A percentile compares a stretch with the other conserved stretches of the same genome.
These are phyloP conservation scores for Dolichomitus sp. DNA, from an alignment of 2,888 invertebrate species.

Conservation along the genomic window DNA sequence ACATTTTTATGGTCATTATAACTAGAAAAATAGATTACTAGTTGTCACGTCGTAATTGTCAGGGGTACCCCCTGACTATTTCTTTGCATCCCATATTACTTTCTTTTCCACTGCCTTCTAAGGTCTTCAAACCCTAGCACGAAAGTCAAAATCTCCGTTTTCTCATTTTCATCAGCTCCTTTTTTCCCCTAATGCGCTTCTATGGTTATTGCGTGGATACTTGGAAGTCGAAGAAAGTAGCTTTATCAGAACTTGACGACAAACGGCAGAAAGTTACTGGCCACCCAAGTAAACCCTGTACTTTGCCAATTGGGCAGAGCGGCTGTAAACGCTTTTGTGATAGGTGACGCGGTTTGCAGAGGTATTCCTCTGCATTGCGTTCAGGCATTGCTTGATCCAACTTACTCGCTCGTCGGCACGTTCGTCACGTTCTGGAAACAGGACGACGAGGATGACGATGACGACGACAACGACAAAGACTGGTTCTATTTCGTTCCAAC, in stretches of 20 bases:
- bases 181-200: neutral
- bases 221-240: neutral
- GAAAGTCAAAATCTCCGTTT: neutral
- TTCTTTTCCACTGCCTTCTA: neutral
- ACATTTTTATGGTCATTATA: too few species aligned
- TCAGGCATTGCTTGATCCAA: constrained; percentile 53
- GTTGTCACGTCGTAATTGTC: too few species aligned
- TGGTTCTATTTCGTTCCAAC: neutral
- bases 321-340: constrained; percentile 17
- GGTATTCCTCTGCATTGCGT: neutral
- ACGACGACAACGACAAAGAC: constrained; percentile 54
- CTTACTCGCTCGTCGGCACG: constrained; percentile 66
- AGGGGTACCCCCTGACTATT: too few species aligned
- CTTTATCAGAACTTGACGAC: neutral
- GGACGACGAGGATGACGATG: constrained; percentile 43
- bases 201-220: neutral
- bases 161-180: constrained; percentile 3
- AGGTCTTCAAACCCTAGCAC: neutral
- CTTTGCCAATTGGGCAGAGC: constrained; percentile 40
- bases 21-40: too few species aligned
- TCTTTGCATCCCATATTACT: too few species aligned
- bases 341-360: neutral
- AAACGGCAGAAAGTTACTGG: constrained; percentile 25
- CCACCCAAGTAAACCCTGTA: neutral
- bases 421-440: constrained; percentile 70